Base-by-base conservation (phyloP, 2,797 vertebrate genomes). In the Miichthys miiuy region DNA sequence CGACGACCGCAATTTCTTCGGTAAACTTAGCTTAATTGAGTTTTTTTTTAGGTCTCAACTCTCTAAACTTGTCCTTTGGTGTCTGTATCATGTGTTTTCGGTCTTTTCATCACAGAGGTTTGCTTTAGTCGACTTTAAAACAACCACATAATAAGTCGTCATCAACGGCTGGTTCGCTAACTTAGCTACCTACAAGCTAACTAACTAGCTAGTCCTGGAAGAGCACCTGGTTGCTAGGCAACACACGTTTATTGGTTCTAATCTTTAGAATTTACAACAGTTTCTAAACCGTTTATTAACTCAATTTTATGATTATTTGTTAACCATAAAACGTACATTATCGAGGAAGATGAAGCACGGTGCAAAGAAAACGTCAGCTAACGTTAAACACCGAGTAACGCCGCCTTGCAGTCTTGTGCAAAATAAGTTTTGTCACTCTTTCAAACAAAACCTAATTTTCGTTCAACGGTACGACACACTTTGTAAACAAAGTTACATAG, bases 221-320 rank as follows among this genome's bases (percentile, higher is more conserved):
- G 14, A 17, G 30, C 3, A 27, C 27, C 3, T 41, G 62, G 85
- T 86, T 87, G 81, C 88, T 80, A 74, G 38, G 85, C 75, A 88
- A 88, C 89, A 18, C 10, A 48, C 1, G 58, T 60, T 60, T 51
- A 14, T 55, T 14, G 2, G 3, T 44, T 61, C 13, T 55, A 23
- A 34, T 38, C 13, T 44, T 2, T 38, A 38, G 34, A 38, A 44
- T 13, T 54, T 27, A 44, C 18, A 44, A 44, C 20, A 0, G 34
- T 10, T 60, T 13, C 18, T 7, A 56, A 16, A 25, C 21, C 16
- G 16, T 6, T 47, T 7, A 47, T 52, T 44, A 63, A 44, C 18
- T 6, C 9, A 2, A n/a, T 46, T 46, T 46, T 9, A 18, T 18
- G 14, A 25, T 20, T 12, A 14, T 7, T 20, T 30, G 23, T 20